Percentiles rank a stretch among this genome's conserved stretches.
Evolutionary conservation across 2,888 invertebrate genomes (phyloP).

Genomic region (Erpobdella octoculata): DNA sequence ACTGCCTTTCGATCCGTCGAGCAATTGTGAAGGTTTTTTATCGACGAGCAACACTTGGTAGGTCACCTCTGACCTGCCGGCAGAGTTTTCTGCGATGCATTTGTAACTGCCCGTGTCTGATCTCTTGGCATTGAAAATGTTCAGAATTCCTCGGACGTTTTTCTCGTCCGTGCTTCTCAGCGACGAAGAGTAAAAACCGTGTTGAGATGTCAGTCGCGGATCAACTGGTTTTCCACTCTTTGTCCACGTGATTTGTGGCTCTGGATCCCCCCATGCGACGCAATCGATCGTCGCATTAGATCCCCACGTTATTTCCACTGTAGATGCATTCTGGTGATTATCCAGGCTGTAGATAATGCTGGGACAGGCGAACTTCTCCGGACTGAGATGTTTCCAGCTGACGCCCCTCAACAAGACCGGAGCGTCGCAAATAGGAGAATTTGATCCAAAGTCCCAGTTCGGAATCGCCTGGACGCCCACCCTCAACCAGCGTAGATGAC

Average conservation of each 20-base stretch:
- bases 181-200: not conserved
- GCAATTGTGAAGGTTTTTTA: conserved; percentile 2
- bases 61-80: conserved; percentile 35
- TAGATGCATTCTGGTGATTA: not conserved
- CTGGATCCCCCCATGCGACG: conserved; percentile 34
- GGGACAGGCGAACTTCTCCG: conserved; percentile 38
- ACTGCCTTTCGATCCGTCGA: not conserved
- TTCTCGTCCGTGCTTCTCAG: not conserved
- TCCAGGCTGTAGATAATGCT: conserved; percentile 32
- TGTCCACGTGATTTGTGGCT: conserved; percentile 34
- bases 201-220: not conserved
- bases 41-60: conserved; percentile 33
- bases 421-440: conserved; percentile 35
- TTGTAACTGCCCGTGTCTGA: conserved; percentile 33
- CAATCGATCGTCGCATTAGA: conserved; percentile 36
- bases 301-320: conserved; percentile 28
- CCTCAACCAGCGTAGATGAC: conserved; percentile 37
- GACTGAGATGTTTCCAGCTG: conserved; percentile 35
- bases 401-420: conserved; percentile 34
- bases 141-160: conserved; percentile 5
- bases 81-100: conserved; percentile 35
- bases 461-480: conserved; percentile 29
- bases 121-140: conserved; percentile 6
- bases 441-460: conserved; percentile 38
- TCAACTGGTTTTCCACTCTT: conserved; percentile 18